Evolutionary conservation across 2,888 invertebrate genomes (phyloP), one percentile per base, ranked within the genome.

Genomic region (Polietes domitor): DNA sequence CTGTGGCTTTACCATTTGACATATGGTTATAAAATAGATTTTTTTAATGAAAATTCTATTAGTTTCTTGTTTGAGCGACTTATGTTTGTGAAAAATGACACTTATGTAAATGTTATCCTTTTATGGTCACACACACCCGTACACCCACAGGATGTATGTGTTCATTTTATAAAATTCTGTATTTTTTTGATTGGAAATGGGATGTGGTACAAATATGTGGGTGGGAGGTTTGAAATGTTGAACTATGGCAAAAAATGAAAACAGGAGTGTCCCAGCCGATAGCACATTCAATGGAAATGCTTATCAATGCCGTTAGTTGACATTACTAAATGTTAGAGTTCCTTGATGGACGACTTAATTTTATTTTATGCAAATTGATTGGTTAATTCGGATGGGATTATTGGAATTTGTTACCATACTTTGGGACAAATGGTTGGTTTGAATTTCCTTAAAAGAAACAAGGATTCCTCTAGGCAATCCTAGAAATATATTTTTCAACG

Each of bases 1-100:
- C 58, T 61, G 61, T 61, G 55, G 58, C 50, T 80, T 80, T 58
- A 74, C 74, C 70, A 61, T 74, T 74, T 80, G 79, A 80, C 79
- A 61, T 74, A 55, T 79, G 79, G 28, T 65, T 43, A 53, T 72
- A 72, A 63, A 53, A 73, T 78, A 72, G 72, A 73, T 73, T 74
- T 74, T 68, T 73, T 28, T 63, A 72, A 78, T 53, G 58, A 55
- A 78, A 78, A 41, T 65, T 72, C 41, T 72, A 32, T 63, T 7
- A 21, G 24, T 71, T 61, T 28, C 61, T 61, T 50, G 47, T 50
- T 28, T 26, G 10, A 21, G 28, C 4, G n/a, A 10, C 15, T 72
- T 65, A 21, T 75, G 9, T 24, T 50, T 15, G 12, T 50, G 43
- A 75, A 80, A 32, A 70, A 47, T 80, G 74, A 70, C 70, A 74